Evolutionary conservation across 2,888 invertebrate genomes (phyloP).

Genomic region (Unio pictorum): DNA sequence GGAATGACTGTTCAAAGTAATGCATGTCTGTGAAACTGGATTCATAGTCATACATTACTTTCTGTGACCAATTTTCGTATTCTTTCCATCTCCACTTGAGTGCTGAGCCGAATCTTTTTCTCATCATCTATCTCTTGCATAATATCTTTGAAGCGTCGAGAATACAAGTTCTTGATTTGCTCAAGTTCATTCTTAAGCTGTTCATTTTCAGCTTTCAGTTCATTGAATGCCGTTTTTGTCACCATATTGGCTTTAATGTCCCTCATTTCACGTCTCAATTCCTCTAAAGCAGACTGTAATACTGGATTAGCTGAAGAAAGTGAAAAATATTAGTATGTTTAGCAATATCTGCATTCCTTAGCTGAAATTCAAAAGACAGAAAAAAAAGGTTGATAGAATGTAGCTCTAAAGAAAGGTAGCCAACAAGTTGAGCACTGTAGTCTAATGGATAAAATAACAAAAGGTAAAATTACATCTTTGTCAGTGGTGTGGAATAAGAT

Average conservation of each 20-base stretch:
- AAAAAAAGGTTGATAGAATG: too few relatives aligned
- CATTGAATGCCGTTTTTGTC: constrained; percentile 82
- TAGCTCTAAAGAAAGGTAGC: too few relatives aligned
- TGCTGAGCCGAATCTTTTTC: constrained; percentile 69
- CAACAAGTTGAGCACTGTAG: too few relatives aligned
- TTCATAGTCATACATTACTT: constrained; percentile 46
- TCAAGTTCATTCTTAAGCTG: constrained; percentile 59
- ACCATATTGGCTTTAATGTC: constrained; percentile 55
- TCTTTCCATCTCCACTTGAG: constrained; percentile 72
- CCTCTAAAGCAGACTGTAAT: constrained; percentile 46
- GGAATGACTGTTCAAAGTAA: too few relatives aligned
- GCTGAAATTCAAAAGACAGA: too few relatives aligned
- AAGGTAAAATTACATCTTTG: too few relatives aligned
- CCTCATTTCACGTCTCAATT: constrained; percentile 53
- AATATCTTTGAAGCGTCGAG: constrained; percentile 61
- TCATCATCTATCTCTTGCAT: constrained; percentile 70
- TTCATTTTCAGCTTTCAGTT: constrained; percentile 77
- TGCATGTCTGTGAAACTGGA: not conserved
- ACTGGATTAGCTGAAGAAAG: constrained; percentile 22
- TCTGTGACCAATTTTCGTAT: constrained; percentile 66
- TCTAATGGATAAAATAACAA: too few relatives aligned
- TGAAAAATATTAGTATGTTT: not conserved
- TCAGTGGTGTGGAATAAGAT: too few relatives aligned
- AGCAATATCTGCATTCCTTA: too few relatives aligned
- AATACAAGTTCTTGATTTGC: constrained; percentile 44